Percentiles rank a stretch among this genome's conserved stretches.
phyloP scores from a whole-genome alignment of 2,797 vertebrate species.

The Monodelphis domestica region DNA sequence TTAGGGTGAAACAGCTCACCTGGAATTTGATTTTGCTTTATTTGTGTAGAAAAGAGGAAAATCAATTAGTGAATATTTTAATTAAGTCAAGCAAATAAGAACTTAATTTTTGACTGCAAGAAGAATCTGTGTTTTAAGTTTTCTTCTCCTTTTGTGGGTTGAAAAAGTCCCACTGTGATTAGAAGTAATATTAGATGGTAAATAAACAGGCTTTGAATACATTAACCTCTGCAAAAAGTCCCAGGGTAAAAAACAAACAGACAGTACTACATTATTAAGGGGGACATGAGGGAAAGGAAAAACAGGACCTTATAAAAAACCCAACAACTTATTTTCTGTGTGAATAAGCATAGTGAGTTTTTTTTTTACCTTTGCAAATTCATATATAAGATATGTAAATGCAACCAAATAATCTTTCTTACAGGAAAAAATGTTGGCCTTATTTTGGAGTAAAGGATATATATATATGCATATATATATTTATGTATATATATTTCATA shows the following conservation, averaged over 20 bases:
- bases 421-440: slow-evolving; percentile 57
- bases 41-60: slow-evolving; percentile 17
- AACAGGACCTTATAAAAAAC: slow-evolving; percentile 66
- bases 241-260: slow-evolving; percentile 73
- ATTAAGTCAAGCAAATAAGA: slow-evolving; percentile 42
- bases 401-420: slow-evolving; percentile 68
- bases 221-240: slow-evolving; percentile 76
- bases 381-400: slow-evolving; percentile 62
- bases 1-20: slow-evolving; percentile 60
- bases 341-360: slow-evolving; percentile 64
- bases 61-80: slow-evolving; percentile 70
- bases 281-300: slow-evolving; percentile 66
- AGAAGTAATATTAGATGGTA: slow-evolving; percentile 79
- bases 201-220: slow-evolving; percentile 81
- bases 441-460: slow-evolving; percentile 51
- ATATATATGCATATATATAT: no score
- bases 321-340: slow-evolving; percentile 29
- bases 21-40: slow-evolving; percentile 70
- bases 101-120: slow-evolving; percentile 52
- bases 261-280: slow-evolving; percentile 79
- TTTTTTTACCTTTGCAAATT: slow-evolving; percentile 76
- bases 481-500: slow-evolving; percentile 10
- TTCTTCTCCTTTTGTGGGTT: slow-evolving; percentile 75
- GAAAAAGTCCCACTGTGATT: slow-evolving; percentile 68
- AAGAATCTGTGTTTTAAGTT: slow-evolving; percentile 66